Evolutionary conservation across 2,888 invertebrate species (phyloP).

Genomic region (Nematopogon swammerdamellus): DNA sequence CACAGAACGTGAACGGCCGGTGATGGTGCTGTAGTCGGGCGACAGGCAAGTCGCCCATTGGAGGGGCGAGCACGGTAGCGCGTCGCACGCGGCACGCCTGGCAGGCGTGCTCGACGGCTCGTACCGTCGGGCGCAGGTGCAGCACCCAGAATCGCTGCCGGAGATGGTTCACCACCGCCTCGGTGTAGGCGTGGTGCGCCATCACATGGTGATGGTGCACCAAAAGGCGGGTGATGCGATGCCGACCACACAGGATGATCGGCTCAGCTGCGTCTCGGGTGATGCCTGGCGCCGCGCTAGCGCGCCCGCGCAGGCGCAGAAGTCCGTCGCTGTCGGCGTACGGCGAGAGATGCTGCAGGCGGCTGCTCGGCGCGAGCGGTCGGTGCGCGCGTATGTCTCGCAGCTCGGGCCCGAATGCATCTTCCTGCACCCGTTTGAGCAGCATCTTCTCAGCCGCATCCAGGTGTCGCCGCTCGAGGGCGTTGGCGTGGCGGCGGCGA

Average conservation of each 20-base stretch:
- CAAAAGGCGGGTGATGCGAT: constrained; percentile 4
- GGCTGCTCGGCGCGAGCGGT: not conserved
- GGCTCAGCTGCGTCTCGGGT: constrained; percentile 1
- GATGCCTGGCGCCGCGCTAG: not conserved
- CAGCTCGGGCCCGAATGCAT: not conserved
- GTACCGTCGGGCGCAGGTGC: constrained; percentile 4
- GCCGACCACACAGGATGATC: constrained; percentile 8
- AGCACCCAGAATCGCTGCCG: constrained; percentile 5
- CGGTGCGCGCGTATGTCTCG: not conserved
- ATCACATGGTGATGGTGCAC: constrained; percentile 4
- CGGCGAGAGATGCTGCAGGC: not conserved
- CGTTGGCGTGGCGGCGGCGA: not conserved
- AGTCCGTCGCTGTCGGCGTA: not conserved
- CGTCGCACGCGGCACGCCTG: not conserved
- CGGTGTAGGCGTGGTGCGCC: constrained; percentile 3
- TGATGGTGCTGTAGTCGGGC: constrained; percentile 1
- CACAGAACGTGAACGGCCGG: constrained; percentile 3
- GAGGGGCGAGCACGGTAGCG: not conserved
- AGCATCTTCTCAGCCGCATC: not conserved
- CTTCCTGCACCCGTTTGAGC: not conserved
- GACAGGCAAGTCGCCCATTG: constrained; percentile 1
- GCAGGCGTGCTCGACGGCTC: constrained; percentile 1
- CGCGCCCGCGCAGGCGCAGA: not conserved
- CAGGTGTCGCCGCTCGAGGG: not conserved
- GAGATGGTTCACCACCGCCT: constrained; percentile 6